Conservation (phyloP, 2,113 vertebrate genomes). For the Elephantulus edwardii region DNA sequence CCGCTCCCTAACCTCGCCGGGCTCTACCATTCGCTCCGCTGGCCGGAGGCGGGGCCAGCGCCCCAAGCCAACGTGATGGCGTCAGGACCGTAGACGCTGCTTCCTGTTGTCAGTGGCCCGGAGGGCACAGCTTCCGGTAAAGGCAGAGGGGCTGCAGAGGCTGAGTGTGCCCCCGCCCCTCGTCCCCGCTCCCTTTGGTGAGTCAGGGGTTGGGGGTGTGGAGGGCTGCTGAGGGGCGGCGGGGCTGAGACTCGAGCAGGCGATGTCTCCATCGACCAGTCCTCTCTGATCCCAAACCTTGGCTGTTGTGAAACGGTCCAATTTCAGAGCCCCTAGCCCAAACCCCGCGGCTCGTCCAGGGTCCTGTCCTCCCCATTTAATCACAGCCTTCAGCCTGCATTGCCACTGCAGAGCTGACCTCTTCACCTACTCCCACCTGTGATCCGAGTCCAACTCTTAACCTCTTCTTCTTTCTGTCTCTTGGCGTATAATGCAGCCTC, state of each 20-base stretch:
- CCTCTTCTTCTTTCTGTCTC: neutral
- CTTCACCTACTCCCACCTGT: neutral
- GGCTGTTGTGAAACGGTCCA: neutral
- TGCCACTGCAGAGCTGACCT: neutral
- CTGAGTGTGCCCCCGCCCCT: accelerated
- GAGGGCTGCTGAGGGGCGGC: neutral
- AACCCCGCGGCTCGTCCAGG: neutral
- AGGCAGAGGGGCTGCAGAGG: accelerated
- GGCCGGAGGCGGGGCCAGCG: neutral
- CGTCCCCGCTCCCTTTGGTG: constrained; percentile 31
- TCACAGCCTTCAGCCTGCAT: neutral
- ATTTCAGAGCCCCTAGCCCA: neutral
- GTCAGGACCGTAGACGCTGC: neutral
- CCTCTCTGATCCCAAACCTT: neutral
- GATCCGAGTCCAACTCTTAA: neutral
- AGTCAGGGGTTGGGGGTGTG: constrained; percentile 11
- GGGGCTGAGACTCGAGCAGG: neutral
- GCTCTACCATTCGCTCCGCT: neutral
- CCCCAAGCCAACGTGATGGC: neutral
- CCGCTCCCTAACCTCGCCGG: neutral
- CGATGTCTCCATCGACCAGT: neutral
- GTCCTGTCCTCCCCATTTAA: neutral
- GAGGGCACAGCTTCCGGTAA: neutral
- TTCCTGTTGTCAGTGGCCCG: constrained; percentile 58
- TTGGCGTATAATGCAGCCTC: constrained; percentile 16